These are phyloP conservation scores for Pavo muticus DNA, from an alignment of 2,113 vertebrate species.

Conservation along the genomic window DNA sequence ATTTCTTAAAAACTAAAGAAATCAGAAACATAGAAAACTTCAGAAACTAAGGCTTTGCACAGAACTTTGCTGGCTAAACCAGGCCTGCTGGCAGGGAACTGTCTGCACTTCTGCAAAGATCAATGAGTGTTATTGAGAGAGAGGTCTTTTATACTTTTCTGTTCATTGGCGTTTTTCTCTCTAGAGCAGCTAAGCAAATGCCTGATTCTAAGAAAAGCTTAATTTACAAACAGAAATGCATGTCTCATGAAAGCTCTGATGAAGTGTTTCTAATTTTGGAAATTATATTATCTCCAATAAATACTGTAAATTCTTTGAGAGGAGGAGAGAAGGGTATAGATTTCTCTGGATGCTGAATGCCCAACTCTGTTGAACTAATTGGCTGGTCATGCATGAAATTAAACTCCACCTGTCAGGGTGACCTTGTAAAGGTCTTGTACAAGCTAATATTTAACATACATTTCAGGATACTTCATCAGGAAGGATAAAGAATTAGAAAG, in stretches of 20 bases:
- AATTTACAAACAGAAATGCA: not conserved
- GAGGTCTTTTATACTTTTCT: not conserved
- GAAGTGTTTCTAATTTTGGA: slow-evolving; percentile 6
- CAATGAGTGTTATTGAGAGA: not conserved
- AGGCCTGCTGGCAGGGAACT: not conserved
- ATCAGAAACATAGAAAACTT: not conserved
- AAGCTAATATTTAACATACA: not conserved
- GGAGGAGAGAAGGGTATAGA: not conserved
- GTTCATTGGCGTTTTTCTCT: not conserved
- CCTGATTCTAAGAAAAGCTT: not conserved
- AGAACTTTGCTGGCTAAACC: not conserved
- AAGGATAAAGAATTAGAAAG: not conserved
- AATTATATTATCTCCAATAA: not conserved
- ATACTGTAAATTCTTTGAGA: not conserved
- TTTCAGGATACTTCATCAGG: not conserved
- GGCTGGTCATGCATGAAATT: not conserved
- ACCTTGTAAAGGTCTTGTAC: not conserved
- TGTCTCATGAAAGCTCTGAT: slow-evolving; percentile 1
- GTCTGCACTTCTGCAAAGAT: not conserved
- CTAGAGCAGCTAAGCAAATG: not conserved
- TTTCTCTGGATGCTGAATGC: not conserved
- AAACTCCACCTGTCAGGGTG: not conserved
- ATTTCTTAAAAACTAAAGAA: not conserved
- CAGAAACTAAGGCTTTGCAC: not conserved
- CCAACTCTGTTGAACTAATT: not conserved